Conservation (phyloP, 2,888 invertebrate species). For the Heliconius sara region DNA sequence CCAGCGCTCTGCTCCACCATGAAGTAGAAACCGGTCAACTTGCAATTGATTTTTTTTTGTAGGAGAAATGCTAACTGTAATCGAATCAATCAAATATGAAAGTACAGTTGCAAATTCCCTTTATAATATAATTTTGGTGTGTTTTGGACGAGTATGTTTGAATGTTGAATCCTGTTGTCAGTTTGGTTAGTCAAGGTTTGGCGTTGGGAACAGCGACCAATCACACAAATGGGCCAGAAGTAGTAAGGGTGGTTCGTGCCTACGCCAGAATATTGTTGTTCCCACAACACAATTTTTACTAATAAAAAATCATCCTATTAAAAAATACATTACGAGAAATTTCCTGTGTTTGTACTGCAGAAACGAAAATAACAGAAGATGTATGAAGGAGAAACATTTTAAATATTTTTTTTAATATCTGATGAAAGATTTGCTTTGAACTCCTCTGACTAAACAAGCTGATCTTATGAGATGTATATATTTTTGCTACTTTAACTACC, state of each 20-base stretch:
- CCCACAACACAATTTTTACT: too few relatives aligned
- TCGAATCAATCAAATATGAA: slow-evolving; percentile 6
- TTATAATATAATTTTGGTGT: not conserved
- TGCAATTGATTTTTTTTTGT: slow-evolving; percentile 37
- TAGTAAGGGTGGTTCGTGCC: too few relatives aligned
- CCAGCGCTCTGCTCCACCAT: slow-evolving; percentile 59
- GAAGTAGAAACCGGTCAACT: slow-evolving; percentile 46
- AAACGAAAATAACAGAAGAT: not conserved
- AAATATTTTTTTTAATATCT: not conserved
- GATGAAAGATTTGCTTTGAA: not conserved
- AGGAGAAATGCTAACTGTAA: slow-evolving; percentile 24
- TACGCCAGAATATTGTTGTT: too few relatives aligned
- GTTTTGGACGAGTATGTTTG: not conserved
- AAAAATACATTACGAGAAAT: not conserved
- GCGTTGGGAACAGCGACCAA: not conserved
- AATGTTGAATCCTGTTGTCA: not conserved
- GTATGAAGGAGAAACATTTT: too few relatives aligned
- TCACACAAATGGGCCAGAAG: not conserved
- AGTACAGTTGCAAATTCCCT: not conserved
- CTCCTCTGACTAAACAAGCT: not conserved
- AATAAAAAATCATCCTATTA: too few relatives aligned
- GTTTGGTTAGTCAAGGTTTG: not conserved
- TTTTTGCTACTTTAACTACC: not conserved
- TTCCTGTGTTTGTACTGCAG: not conserved
- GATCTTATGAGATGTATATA: not conserved